phyloP scores from a whole-genome alignment of 2,113 vertebrate genomes.

The Sapayoa aenigma region DNA sequence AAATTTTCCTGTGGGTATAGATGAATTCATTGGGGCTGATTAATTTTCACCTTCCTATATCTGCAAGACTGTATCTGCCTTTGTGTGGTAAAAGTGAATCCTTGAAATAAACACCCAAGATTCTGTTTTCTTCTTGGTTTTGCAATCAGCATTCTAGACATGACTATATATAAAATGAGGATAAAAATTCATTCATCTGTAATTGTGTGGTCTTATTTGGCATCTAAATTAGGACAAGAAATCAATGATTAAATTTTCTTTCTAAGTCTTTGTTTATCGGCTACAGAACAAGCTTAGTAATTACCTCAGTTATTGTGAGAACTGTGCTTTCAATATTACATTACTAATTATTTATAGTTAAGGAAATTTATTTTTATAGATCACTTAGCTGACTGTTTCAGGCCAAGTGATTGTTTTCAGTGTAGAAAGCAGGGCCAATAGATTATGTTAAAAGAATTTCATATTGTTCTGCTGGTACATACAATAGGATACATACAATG shows the following conservation, averaged over 20 bases:
- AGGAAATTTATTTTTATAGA: conserved; percentile 44
- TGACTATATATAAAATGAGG: conserved; percentile 45
- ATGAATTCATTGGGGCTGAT: neutral
- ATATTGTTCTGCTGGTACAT: neutral
- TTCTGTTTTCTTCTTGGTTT: conserved; percentile 32
- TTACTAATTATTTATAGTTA: conserved; percentile 45
- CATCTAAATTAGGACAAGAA: conserved; percentile 58
- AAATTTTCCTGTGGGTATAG: neutral
- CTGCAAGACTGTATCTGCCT: neutral
- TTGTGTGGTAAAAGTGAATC: neutral
- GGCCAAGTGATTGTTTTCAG: neutral
- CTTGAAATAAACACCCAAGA: conserved; percentile 3
- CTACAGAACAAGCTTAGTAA: conserved; percentile 57
- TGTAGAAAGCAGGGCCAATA: neutral
- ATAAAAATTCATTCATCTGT: conserved; percentile 53
- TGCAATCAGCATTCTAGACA: neutral
- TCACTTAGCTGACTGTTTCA: neutral
- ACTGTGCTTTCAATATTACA: conserved; percentile 36
- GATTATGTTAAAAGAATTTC: conserved; percentile 15
- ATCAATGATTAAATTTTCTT: conserved; percentile 70
- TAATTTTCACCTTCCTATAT: neutral
- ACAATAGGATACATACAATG: neutral
- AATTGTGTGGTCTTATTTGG: conserved; percentile 68
- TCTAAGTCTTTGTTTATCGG: conserved; percentile 63
- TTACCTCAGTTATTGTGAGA: conserved; percentile 57